phyloP scores from a whole-genome alignment of 2,113 vertebrate species.

The Synchiropus splendidus region DNA sequence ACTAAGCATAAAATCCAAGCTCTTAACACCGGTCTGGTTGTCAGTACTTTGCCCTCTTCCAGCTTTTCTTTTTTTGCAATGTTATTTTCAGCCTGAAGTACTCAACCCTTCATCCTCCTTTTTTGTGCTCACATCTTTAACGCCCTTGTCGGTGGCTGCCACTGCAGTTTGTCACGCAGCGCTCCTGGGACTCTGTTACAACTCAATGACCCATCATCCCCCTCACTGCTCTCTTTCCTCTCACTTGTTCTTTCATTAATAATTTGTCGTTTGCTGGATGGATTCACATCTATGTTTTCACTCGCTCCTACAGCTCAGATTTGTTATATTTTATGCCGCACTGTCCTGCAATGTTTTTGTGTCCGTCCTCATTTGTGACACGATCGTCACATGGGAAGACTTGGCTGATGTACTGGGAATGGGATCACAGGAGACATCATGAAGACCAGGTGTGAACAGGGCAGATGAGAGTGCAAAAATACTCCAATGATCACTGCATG shows the following conservation, averaged over 20 bases:
- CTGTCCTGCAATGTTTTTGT: slow-evolving; percentile 4
- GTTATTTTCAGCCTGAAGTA: neutral
- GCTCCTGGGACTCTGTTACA: slow-evolving; percentile 18
- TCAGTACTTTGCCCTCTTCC: too few relatives aligned
- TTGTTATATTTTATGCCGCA: slow-evolving; percentile 52
- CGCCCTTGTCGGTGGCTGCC: slow-evolving; percentile 15
- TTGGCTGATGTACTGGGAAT: too few relatives aligned
- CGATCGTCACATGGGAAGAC: too few relatives aligned
- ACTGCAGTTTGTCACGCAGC: slow-evolving; percentile 23
- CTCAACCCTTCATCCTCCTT: slow-evolving; percentile 1
- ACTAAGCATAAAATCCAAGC: too few relatives aligned
- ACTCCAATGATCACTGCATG: too few relatives aligned
- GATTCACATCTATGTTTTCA: slow-evolving; percentile 24
- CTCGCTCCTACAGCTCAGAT: slow-evolving; percentile 26
- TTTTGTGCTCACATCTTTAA: slow-evolving; percentile 3
- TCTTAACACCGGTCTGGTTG: too few relatives aligned
- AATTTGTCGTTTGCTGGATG: slow-evolving; percentile 27
- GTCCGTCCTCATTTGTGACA: slow-evolving; percentile 34
- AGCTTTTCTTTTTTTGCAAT: too few relatives aligned
- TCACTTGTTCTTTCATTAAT: slow-evolving; percentile 20
- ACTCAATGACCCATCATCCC: slow-evolving; percentile 3
- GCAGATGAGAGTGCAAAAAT: too few relatives aligned
- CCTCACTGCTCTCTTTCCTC: slow-evolving; percentile 1
- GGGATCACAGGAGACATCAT: slow-evolving; percentile 1
- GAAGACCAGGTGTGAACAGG: slow-evolving; percentile 12